Evolutionary conservation across 2,113 vertebrate genomes (phyloP).

Genomic region (Phycodurus eques): DNA sequence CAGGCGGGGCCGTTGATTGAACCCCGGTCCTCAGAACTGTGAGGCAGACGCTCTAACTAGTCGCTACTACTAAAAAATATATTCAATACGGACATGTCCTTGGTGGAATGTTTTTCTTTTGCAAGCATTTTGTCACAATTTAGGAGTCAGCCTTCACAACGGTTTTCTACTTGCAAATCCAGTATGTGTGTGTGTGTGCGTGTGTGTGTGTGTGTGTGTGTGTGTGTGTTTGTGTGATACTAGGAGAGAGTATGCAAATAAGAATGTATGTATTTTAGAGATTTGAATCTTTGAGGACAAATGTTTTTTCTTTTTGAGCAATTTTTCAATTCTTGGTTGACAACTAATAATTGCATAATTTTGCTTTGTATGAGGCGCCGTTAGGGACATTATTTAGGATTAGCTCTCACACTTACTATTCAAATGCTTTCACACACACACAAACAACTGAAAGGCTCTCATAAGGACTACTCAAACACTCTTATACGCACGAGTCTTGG

Average conservation of each 20-base stretch:
- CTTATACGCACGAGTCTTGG: no score
- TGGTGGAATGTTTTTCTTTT: constrained; percentile 27
- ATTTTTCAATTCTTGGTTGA: constrained; percentile 15
- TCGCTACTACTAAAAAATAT: not conserved
- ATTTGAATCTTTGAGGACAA: constrained; percentile 19
- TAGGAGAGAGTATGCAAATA: no score
- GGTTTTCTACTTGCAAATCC: constrained; percentile 49
- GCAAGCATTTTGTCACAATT: constrained; percentile 47
- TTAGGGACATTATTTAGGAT: no score
- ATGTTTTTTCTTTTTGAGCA: not conserved
- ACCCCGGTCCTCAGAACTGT: no score
- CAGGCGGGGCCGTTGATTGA: no score
- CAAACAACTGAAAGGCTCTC: no score
- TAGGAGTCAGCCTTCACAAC: constrained; percentile 29
- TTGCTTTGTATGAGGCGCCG: no score
- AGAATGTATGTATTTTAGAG: no score
- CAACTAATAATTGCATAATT: constrained; percentile 17
- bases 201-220: constrained; percentile 11
- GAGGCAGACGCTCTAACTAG: no score
- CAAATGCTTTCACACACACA: no score
- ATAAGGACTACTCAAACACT: no score
- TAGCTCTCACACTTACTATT: no score
- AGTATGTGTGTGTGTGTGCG: constrained; percentile 4
- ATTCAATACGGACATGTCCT: constrained; percentile 34
- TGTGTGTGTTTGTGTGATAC: constrained; percentile 4